A percentile compares a stretch with the other conserved stretches of the same genome.
These are phyloP conservation scores for Sisyra nigra DNA, from an alignment of 2,888 invertebrate genomes.

Conservation along the genomic window DNA sequence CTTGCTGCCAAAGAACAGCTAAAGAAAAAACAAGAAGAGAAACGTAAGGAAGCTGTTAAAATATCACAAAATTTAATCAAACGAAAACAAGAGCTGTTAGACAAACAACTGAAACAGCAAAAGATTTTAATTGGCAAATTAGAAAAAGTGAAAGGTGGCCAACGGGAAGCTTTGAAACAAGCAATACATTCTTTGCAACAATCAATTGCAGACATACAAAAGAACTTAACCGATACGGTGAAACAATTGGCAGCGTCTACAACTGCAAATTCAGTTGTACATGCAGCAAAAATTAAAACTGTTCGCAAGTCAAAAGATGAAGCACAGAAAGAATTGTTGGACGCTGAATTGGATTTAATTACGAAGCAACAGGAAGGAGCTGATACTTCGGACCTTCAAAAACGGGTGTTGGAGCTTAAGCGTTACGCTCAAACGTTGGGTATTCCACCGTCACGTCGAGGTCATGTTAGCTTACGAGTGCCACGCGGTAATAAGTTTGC, in stretches of 20 bases:
- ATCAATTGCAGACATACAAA: constrained; percentile 62
- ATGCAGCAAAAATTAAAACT: constrained; percentile 17
- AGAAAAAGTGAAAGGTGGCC: constrained; percentile 51
- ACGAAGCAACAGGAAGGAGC: constrained; percentile 74
- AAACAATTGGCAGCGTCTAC: constrained; percentile 9
- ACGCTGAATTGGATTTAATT: constrained; percentile 81
- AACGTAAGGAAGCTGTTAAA: constrained; percentile 56
- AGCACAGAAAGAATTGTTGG: constrained; percentile 75
- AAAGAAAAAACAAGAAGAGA: constrained; percentile 58
- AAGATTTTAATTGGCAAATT: constrained; percentile 65
- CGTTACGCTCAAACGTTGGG: constrained; percentile 33
- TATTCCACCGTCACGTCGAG: constrained; percentile 14
- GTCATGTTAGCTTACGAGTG: constrained; percentile 4
- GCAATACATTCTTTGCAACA: constrained; percentile 72
- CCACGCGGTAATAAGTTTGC: constrained; percentile 7
- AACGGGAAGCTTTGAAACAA: constrained; percentile 55
- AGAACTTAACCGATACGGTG: constrained; percentile 37
- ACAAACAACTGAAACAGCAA: constrained; percentile 80
- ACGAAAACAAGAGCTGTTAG: constrained; percentile 71
- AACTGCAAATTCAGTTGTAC: constrained; percentile 9
- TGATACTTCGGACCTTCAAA: constrained; percentile 68
- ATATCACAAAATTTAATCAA: constrained; percentile 68
- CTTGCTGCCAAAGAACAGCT: constrained; percentile 47
- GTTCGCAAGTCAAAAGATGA: constrained; percentile 57
- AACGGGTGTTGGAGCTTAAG: constrained; percentile 58